Evolutionary conservation across 2,888 invertebrate genomes (phyloP).

Genomic region (Julus scandinavius): DNA sequence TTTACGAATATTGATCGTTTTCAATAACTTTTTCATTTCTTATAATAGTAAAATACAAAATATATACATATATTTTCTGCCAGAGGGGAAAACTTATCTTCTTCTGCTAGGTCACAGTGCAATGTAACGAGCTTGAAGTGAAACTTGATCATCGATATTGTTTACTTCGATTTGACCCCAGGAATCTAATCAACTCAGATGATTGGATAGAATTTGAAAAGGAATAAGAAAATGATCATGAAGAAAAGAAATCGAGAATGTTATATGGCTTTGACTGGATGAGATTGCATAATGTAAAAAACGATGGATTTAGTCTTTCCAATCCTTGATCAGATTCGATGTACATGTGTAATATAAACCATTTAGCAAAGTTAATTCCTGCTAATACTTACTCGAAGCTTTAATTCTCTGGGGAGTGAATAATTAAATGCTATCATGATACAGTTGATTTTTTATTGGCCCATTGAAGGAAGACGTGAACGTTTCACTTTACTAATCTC

Average conservation of each 20-base stretch:
- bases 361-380: neutral
- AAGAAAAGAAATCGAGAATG: neutral
- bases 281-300: slow-evolving; percentile 12
- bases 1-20: too few relatives aligned
- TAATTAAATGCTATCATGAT: slow-evolving; percentile 1
- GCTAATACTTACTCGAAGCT: neutral
- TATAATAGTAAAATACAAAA: neutral
- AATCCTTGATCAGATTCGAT: neutral
- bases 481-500: neutral
- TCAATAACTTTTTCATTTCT: too few relatives aligned
- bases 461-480: neutral
- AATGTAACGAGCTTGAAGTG: neutral
- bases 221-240: neutral
- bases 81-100: neutral
- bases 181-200: slow-evolving; percentile 20
- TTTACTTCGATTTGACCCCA: neutral
- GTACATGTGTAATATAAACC: neutral
- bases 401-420: neutral
- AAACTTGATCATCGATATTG: neutral
- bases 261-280: neutral
- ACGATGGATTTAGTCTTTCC: neutral
- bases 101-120: neutral
- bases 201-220: slow-evolving; percentile 28
- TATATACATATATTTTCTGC: neutral
- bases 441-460: neutral